Conservation (phyloP, 2,888 invertebrate species). For the Epinotia bilunana region DNA sequence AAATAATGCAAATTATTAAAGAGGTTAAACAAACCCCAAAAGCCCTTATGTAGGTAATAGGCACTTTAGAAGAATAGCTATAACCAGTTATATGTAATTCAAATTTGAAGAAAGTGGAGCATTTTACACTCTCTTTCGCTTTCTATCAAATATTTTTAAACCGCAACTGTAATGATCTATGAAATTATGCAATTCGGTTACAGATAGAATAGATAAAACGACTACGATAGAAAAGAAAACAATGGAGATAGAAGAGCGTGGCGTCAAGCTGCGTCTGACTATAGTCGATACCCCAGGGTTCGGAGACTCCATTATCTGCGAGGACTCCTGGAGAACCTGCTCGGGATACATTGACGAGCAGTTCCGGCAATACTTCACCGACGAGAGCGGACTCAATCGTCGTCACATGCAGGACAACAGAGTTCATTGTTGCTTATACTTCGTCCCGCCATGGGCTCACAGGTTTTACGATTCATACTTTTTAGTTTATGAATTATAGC, state of each 20-base stretch:
- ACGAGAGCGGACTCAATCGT: conserved; percentile 97
- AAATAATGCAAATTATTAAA: not conserved
- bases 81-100: not conserved
- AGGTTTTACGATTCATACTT: conserved; percentile 85
- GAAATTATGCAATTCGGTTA: conserved; percentile 54
- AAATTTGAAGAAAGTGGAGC: not conserved
- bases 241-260: conserved; percentile 97
- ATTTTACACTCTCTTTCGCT: conserved; percentile 2
- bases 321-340: conserved; percentile 96
- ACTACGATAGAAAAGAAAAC: conserved; percentile 91
- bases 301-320: conserved; percentile 96
- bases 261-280: conserved; percentile 94
- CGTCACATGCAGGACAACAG: conserved; percentile 98
- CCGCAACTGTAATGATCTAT: conserved; percentile 15
- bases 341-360: conserved; percentile 97
- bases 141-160: conserved; percentile 19
- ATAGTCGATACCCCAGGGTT: conserved; percentile 98
- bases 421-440: conserved; percentile 98
- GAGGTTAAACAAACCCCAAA: not conserved
- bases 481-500: conserved; percentile 20
- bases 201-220: conserved; percentile 88
- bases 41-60: not conserved
- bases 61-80: not conserved
- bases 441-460: conserved; percentile 97
- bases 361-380: conserved; percentile 92